phyloP scores from a whole-genome alignment of 2,888 invertebrate species.

The Synergus gifuensis region DNA sequence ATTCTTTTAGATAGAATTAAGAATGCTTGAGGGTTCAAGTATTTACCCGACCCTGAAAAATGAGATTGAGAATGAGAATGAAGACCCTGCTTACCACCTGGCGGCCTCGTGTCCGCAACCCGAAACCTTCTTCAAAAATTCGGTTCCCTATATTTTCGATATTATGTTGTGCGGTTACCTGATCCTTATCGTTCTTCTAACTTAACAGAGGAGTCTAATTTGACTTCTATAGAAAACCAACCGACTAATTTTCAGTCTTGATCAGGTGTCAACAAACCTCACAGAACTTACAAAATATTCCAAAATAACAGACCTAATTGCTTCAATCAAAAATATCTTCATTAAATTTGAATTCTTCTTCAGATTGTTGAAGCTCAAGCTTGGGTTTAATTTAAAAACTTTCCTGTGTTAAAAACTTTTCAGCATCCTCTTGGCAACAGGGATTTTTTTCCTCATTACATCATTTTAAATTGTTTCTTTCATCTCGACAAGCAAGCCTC shows the following conservation, averaged over 20 bases:
- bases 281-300: background rate
- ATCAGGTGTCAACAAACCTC: slow-evolving; percentile 24
- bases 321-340: background rate
- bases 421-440: too few relatives aligned
- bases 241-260: slow-evolving; percentile 20
- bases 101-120: slow-evolving; percentile 68
- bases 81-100: slow-evolving; percentile 67
- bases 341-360: too few relatives aligned
- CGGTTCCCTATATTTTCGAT: slow-evolving; percentile 66
- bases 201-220: slow-evolving; percentile 37
- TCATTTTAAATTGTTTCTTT: too few relatives aligned
- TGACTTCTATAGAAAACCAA: slow-evolving; percentile 20
- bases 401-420: too few relatives aligned
- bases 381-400: too few relatives aligned
- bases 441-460: too few relatives aligned
- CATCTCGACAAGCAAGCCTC: too few relatives aligned
- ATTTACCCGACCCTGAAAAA: slow-evolving; percentile 24
- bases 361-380: too few relatives aligned
- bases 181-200: slow-evolving; percentile 47
- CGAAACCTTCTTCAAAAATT: slow-evolving; percentile 65
- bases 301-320: background rate
- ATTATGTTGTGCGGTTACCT: slow-evolving; percentile 55
- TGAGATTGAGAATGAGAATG: slow-evolving; percentile 31
- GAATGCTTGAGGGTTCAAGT: slow-evolving; percentile 10
- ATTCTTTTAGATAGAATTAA: background rate